phyloP scores from a whole-genome alignment of 2,113 vertebrate species.

The Delphinus delphis region DNA sequence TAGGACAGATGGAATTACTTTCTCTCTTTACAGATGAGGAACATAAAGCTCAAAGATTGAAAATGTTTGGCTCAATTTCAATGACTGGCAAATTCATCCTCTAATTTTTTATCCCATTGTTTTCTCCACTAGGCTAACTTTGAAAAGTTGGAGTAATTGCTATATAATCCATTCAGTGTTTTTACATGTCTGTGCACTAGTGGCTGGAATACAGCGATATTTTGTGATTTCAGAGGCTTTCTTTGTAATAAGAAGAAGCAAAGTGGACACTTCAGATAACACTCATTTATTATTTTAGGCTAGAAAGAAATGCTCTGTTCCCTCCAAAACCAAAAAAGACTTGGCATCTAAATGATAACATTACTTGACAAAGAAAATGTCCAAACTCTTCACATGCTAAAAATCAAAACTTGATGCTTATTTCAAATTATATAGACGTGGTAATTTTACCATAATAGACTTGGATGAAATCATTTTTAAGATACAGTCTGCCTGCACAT shows the following conservation, averaged over 20 bases:
- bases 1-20: background rate
- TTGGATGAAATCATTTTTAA: background rate
- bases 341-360: background rate
- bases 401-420: background rate
- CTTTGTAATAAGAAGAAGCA: background rate
- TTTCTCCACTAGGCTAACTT: background rate
- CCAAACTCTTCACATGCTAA: background rate
- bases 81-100: background rate
- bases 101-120: background rate
- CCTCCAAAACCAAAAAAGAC: background rate
- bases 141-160: background rate
- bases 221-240: background rate
- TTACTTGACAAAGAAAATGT: background rate
- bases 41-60: background rate
- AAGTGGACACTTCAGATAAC: background rate
- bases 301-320: background rate
- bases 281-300: background rate
- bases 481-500: background rate
- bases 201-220: background rate
- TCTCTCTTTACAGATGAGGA: background rate
- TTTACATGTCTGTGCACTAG: background rate
- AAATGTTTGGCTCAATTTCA: background rate
- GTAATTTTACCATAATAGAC: background rate
- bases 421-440: background rate
- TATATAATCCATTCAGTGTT: background rate